phyloP scores from a whole-genome alignment of 2,797 vertebrate genomes.

The Threskiornis aethiopicus region DNA sequence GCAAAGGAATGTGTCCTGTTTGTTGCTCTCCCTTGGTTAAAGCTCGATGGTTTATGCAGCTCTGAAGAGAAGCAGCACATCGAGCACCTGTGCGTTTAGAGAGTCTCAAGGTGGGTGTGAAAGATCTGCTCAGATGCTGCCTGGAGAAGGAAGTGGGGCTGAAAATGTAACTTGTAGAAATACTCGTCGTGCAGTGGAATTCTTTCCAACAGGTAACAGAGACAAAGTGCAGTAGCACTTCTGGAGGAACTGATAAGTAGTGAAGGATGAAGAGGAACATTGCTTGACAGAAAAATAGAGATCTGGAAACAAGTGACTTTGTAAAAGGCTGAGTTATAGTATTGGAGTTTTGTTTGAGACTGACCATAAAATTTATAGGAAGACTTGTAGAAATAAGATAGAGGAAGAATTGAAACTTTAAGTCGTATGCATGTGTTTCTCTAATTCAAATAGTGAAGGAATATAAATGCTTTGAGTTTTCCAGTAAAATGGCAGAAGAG shows the following conservation, averaged over 20 bases:
- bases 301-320: background rate
- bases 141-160: background rate
- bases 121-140: background rate
- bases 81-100: background rate
- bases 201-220: background rate
- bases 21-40: background rate
- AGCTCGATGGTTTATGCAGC: background rate
- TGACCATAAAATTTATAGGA: background rate
- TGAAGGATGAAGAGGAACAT: background rate
- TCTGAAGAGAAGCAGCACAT: background rate
- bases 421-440: background rate
- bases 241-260: background rate
- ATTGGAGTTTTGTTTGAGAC: background rate
- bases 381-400: background rate
- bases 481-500: background rate
- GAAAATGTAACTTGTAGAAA: background rate
- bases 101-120: background rate
- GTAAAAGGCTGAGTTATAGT: background rate
- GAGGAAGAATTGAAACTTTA: background rate
- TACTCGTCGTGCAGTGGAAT: background rate
- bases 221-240: background rate
- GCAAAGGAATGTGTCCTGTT: background rate
- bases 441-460: background rate
- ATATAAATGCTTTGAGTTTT: background rate
- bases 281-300: background rate